A percentile compares a stretch with the other conserved stretches of the same genome.
Conservation (phyloP, 2,113 vertebrate species). For the Opisthocomus hoazin region DNA sequence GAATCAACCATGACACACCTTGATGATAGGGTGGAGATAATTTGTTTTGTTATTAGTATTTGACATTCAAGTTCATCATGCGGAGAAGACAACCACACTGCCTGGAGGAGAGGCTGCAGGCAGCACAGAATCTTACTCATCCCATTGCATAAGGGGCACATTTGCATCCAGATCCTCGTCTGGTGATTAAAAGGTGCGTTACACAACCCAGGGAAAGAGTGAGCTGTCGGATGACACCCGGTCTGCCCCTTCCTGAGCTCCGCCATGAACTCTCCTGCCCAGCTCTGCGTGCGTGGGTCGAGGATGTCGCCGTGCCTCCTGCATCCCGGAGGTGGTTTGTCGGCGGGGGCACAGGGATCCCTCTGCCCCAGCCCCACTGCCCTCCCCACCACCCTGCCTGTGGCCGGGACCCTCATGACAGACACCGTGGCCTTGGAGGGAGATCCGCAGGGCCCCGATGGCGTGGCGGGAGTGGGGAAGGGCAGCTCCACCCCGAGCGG, state of each 20-base stretch:
- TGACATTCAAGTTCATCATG: constrained; percentile 46
- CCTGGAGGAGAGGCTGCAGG: constrained; percentile 43
- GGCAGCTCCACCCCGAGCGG: constrained; percentile 32
- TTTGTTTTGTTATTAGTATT: constrained; percentile 58
- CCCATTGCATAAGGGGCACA: constrained; percentile 53
- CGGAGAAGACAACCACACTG: background rate
- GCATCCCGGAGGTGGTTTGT: background rate
- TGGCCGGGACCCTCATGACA: constrained; percentile 43
- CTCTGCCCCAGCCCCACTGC: background rate
- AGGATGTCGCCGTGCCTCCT: background rate
- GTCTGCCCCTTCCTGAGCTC: constrained; percentile 2
- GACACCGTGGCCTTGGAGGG: background rate
- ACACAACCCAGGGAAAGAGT: constrained; percentile 35
- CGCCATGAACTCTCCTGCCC: background rate
- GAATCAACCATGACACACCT: constrained; percentile 56
- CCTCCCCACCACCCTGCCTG: background rate
- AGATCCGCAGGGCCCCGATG: background rate
- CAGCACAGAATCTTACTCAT: constrained; percentile 58
- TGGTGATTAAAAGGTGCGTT: constrained; percentile 43
- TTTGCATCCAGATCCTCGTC: constrained; percentile 52
- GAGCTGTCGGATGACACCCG: background rate
- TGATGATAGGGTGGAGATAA: constrained; percentile 63
- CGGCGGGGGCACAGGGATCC: background rate
- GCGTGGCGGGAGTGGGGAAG: background rate
- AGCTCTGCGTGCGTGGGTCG: fast-evolving